phyloP scores from a whole-genome alignment of 2,113 vertebrate genomes.

The Gobiocypris rarus region DNA sequence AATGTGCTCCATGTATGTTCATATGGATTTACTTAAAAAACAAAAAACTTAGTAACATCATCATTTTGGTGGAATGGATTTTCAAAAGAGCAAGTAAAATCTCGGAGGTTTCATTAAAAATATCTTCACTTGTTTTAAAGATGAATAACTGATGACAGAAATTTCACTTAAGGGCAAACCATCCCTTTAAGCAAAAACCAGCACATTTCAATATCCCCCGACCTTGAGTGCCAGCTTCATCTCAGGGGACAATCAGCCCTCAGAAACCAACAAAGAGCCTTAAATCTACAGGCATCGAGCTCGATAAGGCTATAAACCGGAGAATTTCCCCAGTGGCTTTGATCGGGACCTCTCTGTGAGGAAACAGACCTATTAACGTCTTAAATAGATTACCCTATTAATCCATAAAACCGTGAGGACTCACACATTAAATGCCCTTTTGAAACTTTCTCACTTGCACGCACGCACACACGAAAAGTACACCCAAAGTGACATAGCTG shows the following conservation, averaged over 20 bases:
- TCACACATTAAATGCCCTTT: slow-evolving; percentile 5
- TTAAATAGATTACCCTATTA: slow-evolving; percentile 20
- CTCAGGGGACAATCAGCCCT: not conserved
- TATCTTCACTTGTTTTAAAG: not conserved
- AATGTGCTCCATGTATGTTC: not conserved
- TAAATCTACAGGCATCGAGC: slow-evolving; percentile 17
- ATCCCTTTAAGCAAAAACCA: not conserved
- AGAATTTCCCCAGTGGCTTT: slow-evolving; percentile 12
- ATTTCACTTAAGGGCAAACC: not conserved
- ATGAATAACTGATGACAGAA: not conserved
- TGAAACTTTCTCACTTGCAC: not conserved
- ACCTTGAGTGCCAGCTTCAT: slow-evolving; percentile 18
- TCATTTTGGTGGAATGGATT: not conserved
- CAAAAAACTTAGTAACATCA: not conserved
- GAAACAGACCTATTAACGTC: slow-evolving; percentile 21
- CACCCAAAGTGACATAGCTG: slow-evolving; percentile 40
- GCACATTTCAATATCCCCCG: not conserved
- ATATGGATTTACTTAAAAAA: not conserved
- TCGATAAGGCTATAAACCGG: slow-evolving; percentile 27
- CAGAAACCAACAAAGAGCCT: not conserved
- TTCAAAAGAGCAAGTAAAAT: not conserved
- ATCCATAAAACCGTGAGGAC: slow-evolving; percentile 26
- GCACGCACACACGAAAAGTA: not conserved
- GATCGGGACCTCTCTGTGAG: slow-evolving; percentile 21
- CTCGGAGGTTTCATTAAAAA: not conserved